Conservation (phyloP, 2,113 vertebrate species). For the Brachyhypopomus occidentalis region DNA sequence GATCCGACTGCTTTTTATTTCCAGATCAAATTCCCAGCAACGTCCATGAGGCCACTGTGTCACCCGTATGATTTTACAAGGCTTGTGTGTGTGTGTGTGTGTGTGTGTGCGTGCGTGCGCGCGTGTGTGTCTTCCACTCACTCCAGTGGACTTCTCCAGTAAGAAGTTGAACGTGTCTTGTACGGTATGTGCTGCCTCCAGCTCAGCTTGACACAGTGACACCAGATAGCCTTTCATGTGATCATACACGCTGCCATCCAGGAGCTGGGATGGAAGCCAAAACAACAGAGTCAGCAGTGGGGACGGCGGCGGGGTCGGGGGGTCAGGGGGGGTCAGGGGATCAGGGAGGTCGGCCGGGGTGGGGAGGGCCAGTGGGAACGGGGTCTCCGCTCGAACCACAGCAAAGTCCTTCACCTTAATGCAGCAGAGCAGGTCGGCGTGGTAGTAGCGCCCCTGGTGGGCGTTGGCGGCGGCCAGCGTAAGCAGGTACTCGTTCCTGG, state of each 20-base stretch:
- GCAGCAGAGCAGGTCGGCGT: constrained; percentile 81
- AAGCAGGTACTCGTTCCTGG: constrained; percentile 86
- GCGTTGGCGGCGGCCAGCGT: constrained; percentile 84
- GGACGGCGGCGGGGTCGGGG: too few relatives aligned
- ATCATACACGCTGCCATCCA: constrained; percentile 89
- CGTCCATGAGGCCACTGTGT: constrained; percentile 18
- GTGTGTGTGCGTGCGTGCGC: constrained; percentile 7
- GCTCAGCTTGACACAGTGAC: constrained; percentile 90
- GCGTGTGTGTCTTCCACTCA: constrained; percentile 63
- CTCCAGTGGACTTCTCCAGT: constrained; percentile 85
- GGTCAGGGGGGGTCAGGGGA: too few relatives aligned
- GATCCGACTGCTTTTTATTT: constrained; percentile 27
- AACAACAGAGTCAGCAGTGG: background rate
- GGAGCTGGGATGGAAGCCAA: constrained; percentile 72
- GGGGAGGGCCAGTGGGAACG: too few relatives aligned
- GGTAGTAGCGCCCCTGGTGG: constrained; percentile 85
- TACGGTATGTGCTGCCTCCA: constrained; percentile 84
- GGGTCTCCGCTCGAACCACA: too few relatives aligned
- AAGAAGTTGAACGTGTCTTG: constrained; percentile 90
- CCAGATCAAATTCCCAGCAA: constrained; percentile 48
- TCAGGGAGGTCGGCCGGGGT: too few relatives aligned
- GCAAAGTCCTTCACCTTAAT: constrained; percentile 75
- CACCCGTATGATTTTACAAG: constrained; percentile 27
- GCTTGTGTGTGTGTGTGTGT: constrained; percentile 9
- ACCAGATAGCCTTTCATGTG: constrained; percentile 93